Evolutionary conservation across 2,888 invertebrate species (phyloP).

Genomic region (Amphipyra tragopoginis): DNA sequence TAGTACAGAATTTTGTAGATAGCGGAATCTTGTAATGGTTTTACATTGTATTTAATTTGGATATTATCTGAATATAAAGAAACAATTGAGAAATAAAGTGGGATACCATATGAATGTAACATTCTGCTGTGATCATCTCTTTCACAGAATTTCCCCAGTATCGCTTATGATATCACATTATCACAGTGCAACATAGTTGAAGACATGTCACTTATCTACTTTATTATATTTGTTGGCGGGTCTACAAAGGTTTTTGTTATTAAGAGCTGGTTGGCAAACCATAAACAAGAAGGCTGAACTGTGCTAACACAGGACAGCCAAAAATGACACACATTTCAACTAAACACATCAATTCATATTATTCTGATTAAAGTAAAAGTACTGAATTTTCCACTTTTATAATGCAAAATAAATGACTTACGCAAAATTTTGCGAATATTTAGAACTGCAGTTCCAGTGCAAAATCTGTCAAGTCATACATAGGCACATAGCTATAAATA

Average conservation of each 20-base stretch:
- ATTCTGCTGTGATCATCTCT: too few relatives aligned
- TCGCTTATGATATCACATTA: background rate
- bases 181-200: conserved; percentile 9
- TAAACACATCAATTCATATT: background rate
- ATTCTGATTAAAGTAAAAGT: background rate
- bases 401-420: conserved; percentile 31
- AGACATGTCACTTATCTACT: background rate
- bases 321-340: conserved; percentile 13
- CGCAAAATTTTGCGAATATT: conserved; percentile 14
- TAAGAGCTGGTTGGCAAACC: background rate
- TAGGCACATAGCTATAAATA: conserved; percentile 36
- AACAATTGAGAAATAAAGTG: too few relatives aligned
- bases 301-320: background rate
- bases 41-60: too few relatives aligned
- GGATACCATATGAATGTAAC: too few relatives aligned
- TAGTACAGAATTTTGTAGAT: too few relatives aligned
- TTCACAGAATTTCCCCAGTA: too few relatives aligned
- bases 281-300: background rate
- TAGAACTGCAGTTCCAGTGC: conserved; percentile 15
- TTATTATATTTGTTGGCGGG: background rate
- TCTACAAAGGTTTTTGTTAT: background rate
- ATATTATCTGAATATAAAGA: too few relatives aligned
- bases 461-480: conserved; percentile 53
- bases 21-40: too few relatives aligned
- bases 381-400: conserved; percentile 18